A percentile compares a stretch with the other conserved stretches of the same genome.
These are phyloP conservation scores for Scaptomyza caliginosa DNA, from an alignment of 2,888 invertebrate genomes.

Conservation along the genomic window DNA sequence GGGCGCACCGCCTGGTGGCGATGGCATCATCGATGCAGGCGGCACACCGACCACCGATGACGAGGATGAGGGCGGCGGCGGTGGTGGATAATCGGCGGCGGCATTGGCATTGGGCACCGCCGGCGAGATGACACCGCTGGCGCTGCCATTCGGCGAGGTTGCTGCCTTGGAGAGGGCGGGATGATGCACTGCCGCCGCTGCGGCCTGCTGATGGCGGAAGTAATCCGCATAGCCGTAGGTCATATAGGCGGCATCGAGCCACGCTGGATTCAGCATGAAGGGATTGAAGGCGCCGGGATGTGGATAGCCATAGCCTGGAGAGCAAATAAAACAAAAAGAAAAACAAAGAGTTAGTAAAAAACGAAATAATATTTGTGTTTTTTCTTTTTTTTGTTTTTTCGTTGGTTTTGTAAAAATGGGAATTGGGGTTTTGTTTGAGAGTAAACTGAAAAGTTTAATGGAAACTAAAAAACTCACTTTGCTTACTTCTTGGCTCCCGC, in stretches of 20 bases:
- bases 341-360: constrained; percentile 23
- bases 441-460: constrained; percentile 61
- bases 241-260: constrained; percentile 93
- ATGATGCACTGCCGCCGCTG: constrained; percentile 84
- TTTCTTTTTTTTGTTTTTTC: not conserved
- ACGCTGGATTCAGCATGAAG: constrained; percentile 91
- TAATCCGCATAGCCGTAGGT: constrained; percentile 90
- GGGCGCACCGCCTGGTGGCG: constrained; percentile 84
- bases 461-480: constrained; percentile 90
- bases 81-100: constrained; percentile 53
- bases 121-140: constrained; percentile 35
- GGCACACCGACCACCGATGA: constrained; percentile 47
- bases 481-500: constrained; percentile 97
- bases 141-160: constrained; percentile 84
- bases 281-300: constrained; percentile 91
- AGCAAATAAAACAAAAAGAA: constrained; percentile 50
- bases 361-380: not conserved
- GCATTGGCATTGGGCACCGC: constrained; percentile 42
- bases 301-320: constrained; percentile 91
- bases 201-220: constrained; percentile 86
- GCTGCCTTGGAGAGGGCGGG: constrained; percentile 86
- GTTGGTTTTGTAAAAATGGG: not conserved
- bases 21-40: constrained; percentile 84
- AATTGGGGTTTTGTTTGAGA: not conserved
- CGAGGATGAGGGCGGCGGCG: constrained; percentile 10